Percentiles rank a stretch among this genome's conserved stretches.
Conservation (phyloP, 2,113 vertebrate genomes). For the Cisticola juncidis region DNA sequence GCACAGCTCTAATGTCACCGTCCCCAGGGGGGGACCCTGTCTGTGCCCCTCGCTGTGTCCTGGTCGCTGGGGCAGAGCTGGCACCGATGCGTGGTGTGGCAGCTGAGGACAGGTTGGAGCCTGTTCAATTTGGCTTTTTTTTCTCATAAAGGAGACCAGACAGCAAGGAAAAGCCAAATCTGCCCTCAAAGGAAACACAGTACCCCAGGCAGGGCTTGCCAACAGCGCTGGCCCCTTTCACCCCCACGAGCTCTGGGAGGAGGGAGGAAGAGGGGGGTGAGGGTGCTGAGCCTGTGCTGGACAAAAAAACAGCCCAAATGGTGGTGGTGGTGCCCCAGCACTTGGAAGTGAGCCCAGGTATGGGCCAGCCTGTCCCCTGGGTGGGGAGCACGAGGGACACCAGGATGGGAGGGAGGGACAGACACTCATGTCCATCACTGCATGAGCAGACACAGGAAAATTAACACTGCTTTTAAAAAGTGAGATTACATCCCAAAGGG, state of each 20-base stretch:
- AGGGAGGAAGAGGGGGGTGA: not conserved
- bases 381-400: not conserved
- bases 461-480: not conserved
- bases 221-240: accelerated
- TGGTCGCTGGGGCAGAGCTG: not conserved
- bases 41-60: not conserved
- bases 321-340: not conserved
- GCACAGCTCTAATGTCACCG: not conserved
- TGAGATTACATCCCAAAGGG: not conserved
- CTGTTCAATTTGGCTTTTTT: not conserved
- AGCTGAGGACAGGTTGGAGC: not conserved
- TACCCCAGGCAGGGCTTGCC: not conserved
- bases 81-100: not conserved
- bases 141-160: not conserved
- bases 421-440: not conserved
- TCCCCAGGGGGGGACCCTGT: not conserved
- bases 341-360: not conserved
- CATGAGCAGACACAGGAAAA: accelerated
- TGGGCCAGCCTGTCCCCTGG: not conserved
- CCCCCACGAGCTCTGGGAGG: not conserved
- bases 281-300: not conserved
- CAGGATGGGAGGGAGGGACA: not conserved
- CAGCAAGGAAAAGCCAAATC: not conserved
- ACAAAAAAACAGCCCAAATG: not conserved
- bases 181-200: not conserved